phyloP scores from a whole-genome alignment of 2,888 invertebrate species.

The Callimorpha dominula region DNA sequence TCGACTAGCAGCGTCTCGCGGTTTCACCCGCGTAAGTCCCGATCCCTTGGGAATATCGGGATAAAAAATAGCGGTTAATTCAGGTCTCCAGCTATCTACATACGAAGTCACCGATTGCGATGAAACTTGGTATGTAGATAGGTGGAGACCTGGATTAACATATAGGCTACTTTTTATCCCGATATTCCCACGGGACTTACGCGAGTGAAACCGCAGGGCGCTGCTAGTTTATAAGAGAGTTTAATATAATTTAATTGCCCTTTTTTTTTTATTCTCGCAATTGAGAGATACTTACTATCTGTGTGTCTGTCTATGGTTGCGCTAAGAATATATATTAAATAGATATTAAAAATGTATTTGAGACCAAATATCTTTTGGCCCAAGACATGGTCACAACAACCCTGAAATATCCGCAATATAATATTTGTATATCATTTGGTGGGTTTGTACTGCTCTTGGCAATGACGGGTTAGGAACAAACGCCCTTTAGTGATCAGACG shows the following conservation, averaged over 20 bases:
- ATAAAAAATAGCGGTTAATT: too few relatives aligned
- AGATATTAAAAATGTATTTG: not conserved
- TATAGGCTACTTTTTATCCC: too few relatives aligned
- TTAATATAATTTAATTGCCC: not conserved
- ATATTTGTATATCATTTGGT: conserved; percentile 63
- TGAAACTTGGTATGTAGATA: too few relatives aligned
- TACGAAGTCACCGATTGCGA: too few relatives aligned
- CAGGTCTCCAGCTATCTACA: too few relatives aligned
- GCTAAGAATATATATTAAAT: not conserved
- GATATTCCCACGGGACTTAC: too few relatives aligned
- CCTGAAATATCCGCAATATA: conserved; percentile 25
- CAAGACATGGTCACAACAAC: not conserved
- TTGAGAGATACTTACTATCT: not conserved
- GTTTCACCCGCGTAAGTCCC: too few relatives aligned
- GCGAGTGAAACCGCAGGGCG: too few relatives aligned
- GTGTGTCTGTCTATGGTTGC: not conserved
- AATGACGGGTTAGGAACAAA: conserved; percentile 13
- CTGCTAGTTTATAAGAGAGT: too few relatives aligned
- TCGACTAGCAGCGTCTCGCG: too few relatives aligned
- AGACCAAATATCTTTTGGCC: not conserved
- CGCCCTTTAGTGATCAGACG: conserved; percentile 30
- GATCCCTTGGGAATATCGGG: too few relatives aligned
- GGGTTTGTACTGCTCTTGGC: conserved; percentile 34
- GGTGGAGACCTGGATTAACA: too few relatives aligned
- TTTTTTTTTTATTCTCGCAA: not conserved